Evolutionary conservation across 2,888 invertebrate species (phyloP), one percentile per base, ranked within the genome.

Genomic region (Xanthia togata): DNA sequence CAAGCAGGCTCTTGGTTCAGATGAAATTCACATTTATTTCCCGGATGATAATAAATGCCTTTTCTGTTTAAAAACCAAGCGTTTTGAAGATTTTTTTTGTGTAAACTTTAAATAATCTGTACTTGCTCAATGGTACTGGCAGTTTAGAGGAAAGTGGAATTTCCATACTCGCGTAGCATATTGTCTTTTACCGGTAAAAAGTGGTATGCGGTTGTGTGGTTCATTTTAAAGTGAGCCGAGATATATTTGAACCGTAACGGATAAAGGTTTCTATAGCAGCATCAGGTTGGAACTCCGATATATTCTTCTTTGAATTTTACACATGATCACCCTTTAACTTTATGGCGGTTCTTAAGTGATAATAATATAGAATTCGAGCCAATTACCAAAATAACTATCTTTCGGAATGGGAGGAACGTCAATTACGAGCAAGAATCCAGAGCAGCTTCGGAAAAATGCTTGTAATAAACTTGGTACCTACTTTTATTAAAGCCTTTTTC

Each of bases 401-500:
- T 23, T 62, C 5, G 31, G 11, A 20, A 35, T 20, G 20, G 31
- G 5, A 60, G 20, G 35, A 62, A 62, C 14, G 12, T 62, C 35
- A 38, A 4, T n/a, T 14, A n/a, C 14, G 23, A n/a, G 35, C 23
- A 38, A 62, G 23, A 3, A 38, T 38, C 8, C 14, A 14, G 23
- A 62, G 14, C 1, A 14, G 23, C 8, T 38, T 62, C 8, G 62
- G 8, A 4, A 62, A 62, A 38, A 17, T n/a, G 1, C 0, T 41
- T n/a, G n/a, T 26, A n/a, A 38, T n/a, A 38, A 38, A 17, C 17
- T 38, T 38, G n/a, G 9, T 38, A 63, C n/a, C n/a, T n/a, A n/a
- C 63, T 62, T 55, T 62, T 62, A 38, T 62, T 35, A 14, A 69
- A 59, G 9, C 38, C 44, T 26, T 35, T 59, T 70, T 26, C 38